Conservation (phyloP, 2,888 invertebrate species). For the Noctuana brunneofusca region DNA sequence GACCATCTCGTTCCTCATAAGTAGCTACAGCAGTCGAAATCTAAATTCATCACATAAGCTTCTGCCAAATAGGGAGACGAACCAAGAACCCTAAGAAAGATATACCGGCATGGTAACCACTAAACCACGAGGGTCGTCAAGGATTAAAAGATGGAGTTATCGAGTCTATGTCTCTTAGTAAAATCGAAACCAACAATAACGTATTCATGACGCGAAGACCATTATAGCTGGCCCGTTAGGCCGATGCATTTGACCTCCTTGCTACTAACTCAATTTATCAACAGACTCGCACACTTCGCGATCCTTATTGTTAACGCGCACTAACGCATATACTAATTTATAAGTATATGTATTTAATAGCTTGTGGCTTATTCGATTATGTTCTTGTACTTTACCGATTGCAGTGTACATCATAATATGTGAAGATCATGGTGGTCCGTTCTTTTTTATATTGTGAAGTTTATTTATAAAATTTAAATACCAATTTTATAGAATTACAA, state of each 20-base stretch:
- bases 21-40: no score
- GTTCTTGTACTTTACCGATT: slow-evolving; percentile 3
- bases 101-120: not conserved
- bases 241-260: slow-evolving; percentile 72
- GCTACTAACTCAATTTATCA: slow-evolving; percentile 53
- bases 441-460: not conserved
- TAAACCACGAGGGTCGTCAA: not conserved
- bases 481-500: no score
- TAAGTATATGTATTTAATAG: not conserved
- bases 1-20: no score
- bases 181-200: slow-evolving; percentile 43
- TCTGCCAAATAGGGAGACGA: not conserved
- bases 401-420: not conserved
- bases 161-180: slow-evolving; percentile 10
- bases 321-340: not conserved
- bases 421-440: not conserved
- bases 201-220: slow-evolving; percentile 60
- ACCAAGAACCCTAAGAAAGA: not conserved
- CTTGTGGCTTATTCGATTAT: not conserved
- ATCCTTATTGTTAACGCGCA: slow-evolving; percentile 16
- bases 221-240: slow-evolving; percentile 67
- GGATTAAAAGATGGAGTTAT: not conserved
- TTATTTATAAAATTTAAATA: no score
- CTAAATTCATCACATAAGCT: not conserved
- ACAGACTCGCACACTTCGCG: slow-evolving; percentile 26